phyloP scores from a whole-genome alignment of 2,113 vertebrate species.

The Sturnus vulgaris region DNA sequence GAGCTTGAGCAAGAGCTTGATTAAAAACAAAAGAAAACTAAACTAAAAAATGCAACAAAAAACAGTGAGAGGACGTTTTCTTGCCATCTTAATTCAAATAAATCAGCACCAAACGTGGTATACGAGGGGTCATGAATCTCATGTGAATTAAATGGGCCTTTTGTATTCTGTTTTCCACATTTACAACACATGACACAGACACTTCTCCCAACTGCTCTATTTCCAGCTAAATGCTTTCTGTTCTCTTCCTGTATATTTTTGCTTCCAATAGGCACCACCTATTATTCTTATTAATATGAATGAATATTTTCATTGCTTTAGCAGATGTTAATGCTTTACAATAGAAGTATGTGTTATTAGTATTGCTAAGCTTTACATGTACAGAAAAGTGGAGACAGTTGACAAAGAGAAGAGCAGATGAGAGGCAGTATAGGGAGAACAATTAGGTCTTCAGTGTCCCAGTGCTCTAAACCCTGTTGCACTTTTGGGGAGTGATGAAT shows the following conservation, averaged over 20 bases:
- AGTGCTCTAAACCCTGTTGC: not conserved
- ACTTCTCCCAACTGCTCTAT: not conserved
- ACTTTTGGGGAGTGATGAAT: not conserved
- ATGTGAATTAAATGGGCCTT: slow-evolving; percentile 8
- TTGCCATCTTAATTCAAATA: slow-evolving; percentile 51
- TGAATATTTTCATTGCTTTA: slow-evolving; percentile 5
- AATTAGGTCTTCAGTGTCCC: not conserved
- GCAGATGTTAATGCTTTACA: slow-evolving; percentile 8
- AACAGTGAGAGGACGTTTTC: not conserved
- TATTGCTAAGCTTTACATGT: not conserved
- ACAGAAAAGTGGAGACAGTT: not conserved
- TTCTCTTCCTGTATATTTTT: not conserved
- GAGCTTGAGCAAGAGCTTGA: slow-evolving; percentile 31
- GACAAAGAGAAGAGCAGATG: not conserved
- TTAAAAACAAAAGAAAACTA: slow-evolving; percentile 56
- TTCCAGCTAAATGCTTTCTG: not conserved
- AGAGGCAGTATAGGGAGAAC: not conserved
- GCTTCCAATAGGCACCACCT: not conserved
- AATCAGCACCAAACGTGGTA: slow-evolving; percentile 10
- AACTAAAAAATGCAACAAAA: not conserved
- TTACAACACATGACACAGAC: slow-evolving; percentile 17
- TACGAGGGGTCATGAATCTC: not conserved
- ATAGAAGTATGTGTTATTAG: not conserved
- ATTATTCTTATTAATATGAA: slow-evolving; percentile 8
- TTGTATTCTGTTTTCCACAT: slow-evolving; percentile 32